phyloP scores from a whole-genome alignment of 2,888 invertebrate genomes.

The Leucophenga maculata region DNA sequence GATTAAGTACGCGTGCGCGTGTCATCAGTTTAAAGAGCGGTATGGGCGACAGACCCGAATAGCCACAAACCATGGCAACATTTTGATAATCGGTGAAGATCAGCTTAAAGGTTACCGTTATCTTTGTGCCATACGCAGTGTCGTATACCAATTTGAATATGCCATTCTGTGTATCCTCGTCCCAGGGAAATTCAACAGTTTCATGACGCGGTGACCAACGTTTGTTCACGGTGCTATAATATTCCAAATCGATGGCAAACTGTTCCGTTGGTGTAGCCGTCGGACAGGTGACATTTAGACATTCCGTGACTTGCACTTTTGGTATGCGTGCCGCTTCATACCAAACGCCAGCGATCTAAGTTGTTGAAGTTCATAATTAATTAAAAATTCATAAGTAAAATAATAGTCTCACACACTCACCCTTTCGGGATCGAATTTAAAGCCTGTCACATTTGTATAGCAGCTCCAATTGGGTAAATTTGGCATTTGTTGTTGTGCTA shows the following conservation, averaged over 20 bases:
- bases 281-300: slow-evolving; percentile 41
- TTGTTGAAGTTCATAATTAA: neutral
- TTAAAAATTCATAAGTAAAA: too few relatives aligned
- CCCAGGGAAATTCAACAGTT: slow-evolving; percentile 48
- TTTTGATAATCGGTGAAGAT: slow-evolving; percentile 32
- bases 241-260: slow-evolving; percentile 43
- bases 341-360: slow-evolving; percentile 47
- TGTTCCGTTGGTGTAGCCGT: slow-evolving; percentile 13
- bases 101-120: slow-evolving; percentile 46
- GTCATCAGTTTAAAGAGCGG: slow-evolving; percentile 49
- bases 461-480: slow-evolving; percentile 24
- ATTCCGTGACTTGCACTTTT: slow-evolving; percentile 37
- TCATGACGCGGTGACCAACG: slow-evolving; percentile 37
- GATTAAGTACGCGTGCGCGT: slow-evolving; percentile 33
- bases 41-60: slow-evolving; percentile 39
- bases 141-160: slow-evolving; percentile 43
- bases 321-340: slow-evolving; percentile 46
- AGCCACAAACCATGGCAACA: slow-evolving; percentile 47
- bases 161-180: slow-evolving; percentile 41
- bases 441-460: slow-evolving; percentile 15
- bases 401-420: neutral
- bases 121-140: neutral
- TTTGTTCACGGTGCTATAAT: slow-evolving; percentile 42
- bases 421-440: slow-evolving; percentile 6
- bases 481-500: too few relatives aligned